phyloP scores from a whole-genome alignment of 2,888 invertebrate genomes.

The Syrista parreyssii region DNA sequence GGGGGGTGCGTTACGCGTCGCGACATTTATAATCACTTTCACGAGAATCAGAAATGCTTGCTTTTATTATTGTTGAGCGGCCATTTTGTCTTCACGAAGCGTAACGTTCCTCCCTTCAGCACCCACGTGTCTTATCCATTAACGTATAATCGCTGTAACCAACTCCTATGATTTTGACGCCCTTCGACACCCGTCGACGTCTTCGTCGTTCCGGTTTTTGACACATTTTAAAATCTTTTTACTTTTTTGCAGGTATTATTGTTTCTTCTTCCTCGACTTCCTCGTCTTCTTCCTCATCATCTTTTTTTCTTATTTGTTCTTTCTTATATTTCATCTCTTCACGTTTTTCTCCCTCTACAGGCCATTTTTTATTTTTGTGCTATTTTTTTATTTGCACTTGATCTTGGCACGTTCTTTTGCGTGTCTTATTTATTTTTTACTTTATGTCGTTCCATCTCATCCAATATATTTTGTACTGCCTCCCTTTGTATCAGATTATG shows the following conservation, averaged over 20 bases:
- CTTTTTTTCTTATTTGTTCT: slow-evolving; percentile 30
- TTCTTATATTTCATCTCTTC: slow-evolving; percentile 58
- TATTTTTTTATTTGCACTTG: neutral
- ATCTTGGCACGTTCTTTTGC: neutral
- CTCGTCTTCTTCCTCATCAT: neutral
- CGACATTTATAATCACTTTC: slow-evolving; percentile 1
- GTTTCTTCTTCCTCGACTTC: slow-evolving; percentile 14
- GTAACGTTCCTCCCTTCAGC: neutral
- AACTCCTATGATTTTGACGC: neutral
- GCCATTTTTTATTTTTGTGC: neutral
- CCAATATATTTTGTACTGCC: slow-evolving; percentile 22
- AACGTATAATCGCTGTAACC: neutral
- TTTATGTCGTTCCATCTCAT: slow-evolving; percentile 34
- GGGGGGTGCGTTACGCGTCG: neutral
- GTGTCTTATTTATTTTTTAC: slow-evolving; percentile 42
- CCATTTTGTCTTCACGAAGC: neutral
- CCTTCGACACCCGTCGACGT: neutral
- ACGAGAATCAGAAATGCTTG: neutral
- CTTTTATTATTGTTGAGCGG: neutral
- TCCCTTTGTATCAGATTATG: slow-evolving; percentile 7
- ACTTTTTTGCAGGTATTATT: slow-evolving; percentile 56
- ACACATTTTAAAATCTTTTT: slow-evolving; percentile 35
- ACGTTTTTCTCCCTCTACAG: slow-evolving; percentile 61
- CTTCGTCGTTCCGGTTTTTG: neutral
- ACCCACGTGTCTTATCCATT: neutral